phyloP scores from a whole-genome alignment of 2,888 invertebrate species.

The Spisula solida region DNA sequence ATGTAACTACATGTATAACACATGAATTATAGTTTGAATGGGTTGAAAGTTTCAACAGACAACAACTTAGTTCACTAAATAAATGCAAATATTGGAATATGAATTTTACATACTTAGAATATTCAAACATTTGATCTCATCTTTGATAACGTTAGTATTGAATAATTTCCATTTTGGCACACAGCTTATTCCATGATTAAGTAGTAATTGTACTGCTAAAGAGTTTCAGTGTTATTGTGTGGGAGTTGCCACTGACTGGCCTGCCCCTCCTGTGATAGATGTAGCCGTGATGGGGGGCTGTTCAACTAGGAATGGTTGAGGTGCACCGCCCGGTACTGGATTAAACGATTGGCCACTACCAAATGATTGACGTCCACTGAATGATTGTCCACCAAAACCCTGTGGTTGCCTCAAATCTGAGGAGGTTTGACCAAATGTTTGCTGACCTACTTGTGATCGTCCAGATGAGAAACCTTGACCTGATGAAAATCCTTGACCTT shows the following conservation, averaged over 20 bases:
- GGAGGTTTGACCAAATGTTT: constrained; percentile 6
- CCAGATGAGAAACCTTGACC: constrained; percentile 5
- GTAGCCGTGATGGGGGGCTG: constrained; percentile 40
- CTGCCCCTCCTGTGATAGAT: constrained; percentile 16
- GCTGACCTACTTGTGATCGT: neutral
- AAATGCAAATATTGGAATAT: too few species aligned
- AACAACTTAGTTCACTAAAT: too few species aligned
- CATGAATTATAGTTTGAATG: too few species aligned
- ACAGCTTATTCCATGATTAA: too few species aligned
- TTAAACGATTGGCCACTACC: constrained; percentile 20
- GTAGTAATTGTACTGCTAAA: too few species aligned
- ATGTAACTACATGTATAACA: too few species aligned
- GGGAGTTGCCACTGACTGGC: constrained; percentile 1
- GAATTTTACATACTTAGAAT: too few species aligned
- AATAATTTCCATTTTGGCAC: too few species aligned
- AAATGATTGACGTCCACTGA: constrained; percentile 17
- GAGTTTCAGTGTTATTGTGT: neutral
- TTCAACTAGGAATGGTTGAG: constrained; percentile 50
- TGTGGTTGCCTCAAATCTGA: neutral
- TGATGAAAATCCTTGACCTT: constrained; percentile 1
- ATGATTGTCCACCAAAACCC: constrained; percentile 4
- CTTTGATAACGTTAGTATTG: too few species aligned
- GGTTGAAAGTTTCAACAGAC: too few species aligned
- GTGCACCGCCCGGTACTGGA: constrained; percentile 29
- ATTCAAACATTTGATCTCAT: too few species aligned